Evolutionary conservation across 2,888 invertebrate species (phyloP).

Genomic region (Idaea dimidiata): DNA sequence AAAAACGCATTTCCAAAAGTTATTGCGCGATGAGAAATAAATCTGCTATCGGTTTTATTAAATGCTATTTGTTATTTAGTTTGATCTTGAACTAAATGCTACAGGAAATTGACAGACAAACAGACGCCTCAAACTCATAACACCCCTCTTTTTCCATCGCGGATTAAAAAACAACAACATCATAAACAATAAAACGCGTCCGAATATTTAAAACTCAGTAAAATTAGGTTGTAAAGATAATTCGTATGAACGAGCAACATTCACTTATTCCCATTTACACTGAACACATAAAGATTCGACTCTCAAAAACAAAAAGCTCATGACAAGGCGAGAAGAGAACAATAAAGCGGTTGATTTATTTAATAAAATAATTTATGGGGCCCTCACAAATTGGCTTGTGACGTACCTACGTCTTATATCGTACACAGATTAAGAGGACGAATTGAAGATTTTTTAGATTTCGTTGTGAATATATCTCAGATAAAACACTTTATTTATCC

Average conservation of each 20-base stretch:
- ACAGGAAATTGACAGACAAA: too few relatives aligned
- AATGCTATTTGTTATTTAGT: too few relatives aligned
- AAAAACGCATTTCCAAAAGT: too few relatives aligned
- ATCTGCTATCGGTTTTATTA: too few relatives aligned
- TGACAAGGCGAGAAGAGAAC: constrained; percentile 72
- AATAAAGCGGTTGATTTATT: constrained; percentile 77
- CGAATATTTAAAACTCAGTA: not conserved
- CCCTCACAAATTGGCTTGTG: constrained; percentile 73
- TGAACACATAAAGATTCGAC: constrained; percentile 31
- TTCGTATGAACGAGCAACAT: constrained; percentile 7
- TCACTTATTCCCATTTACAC: constrained; percentile 19
- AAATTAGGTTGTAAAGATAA: constrained; percentile 1
- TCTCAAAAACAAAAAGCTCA: constrained; percentile 58
- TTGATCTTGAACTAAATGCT: too few relatives aligned
- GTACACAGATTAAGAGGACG: constrained; percentile 19
- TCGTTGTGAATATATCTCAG: too few relatives aligned
- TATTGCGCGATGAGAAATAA: too few relatives aligned
- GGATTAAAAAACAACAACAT: not conserved
- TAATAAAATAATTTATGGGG: constrained; percentile 77
- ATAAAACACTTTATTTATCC: too few relatives aligned
- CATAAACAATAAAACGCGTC: not conserved
- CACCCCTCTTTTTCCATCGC: too few relatives aligned
- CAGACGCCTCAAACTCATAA: too few relatives aligned
- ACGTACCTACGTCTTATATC: constrained; percentile 41
- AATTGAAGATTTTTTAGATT: too few relatives aligned